These are phyloP conservation scores for Microctonus brassicae DNA, from an alignment of 2,888 invertebrate genomes.

Conservation along the genomic window DNA sequence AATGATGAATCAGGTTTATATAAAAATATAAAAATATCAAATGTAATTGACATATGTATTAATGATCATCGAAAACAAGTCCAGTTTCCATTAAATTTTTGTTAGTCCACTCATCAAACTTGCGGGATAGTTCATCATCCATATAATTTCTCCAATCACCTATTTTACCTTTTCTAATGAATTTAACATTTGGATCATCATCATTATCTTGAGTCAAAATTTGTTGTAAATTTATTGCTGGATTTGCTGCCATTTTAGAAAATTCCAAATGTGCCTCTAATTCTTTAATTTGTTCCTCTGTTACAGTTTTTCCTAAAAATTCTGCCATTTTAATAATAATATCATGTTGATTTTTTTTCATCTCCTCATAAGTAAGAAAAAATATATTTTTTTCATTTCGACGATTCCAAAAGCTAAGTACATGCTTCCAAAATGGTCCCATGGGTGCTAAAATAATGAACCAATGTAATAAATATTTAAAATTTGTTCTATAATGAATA, in stretches of 20 bases:
- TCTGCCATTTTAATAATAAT: slow-evolving; percentile 79
- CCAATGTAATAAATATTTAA: no score
- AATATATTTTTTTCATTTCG: slow-evolving; percentile 71
- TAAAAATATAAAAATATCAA: no score
- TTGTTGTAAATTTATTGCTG: slow-evolving; percentile 81
- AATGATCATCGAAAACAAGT: slow-evolving; percentile 72
- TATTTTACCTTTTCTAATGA: slow-evolving; percentile 83
- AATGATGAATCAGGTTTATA: no score
- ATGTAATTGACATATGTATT: slow-evolving; percentile 35
- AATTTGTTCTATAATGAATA: slow-evolving; percentile 16
- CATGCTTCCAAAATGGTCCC: slow-evolving; percentile 66
- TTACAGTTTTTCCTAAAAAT: slow-evolving; percentile 79
- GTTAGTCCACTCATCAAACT: slow-evolving; percentile 81
- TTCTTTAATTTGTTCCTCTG: slow-evolving; percentile 76
- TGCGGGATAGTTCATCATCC: slow-evolving; percentile 78
- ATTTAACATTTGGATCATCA: slow-evolving; percentile 73
- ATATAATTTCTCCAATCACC: slow-evolving; percentile 87
- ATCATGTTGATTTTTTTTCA: slow-evolving; percentile 76
- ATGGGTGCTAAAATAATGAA: slow-evolving; percentile 56
- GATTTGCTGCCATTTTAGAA: slow-evolving; percentile 85
- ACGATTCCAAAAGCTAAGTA: slow-evolving; percentile 70
- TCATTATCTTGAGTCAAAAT: slow-evolving; percentile 69
- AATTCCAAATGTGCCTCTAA: slow-evolving; percentile 84
- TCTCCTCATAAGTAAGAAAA: slow-evolving; percentile 74
- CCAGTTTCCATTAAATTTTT: slow-evolving; percentile 76